Evolutionary conservation across 2,113 vertebrate species (phyloP).

Genomic region (Orthonyx spaldingii): DNA sequence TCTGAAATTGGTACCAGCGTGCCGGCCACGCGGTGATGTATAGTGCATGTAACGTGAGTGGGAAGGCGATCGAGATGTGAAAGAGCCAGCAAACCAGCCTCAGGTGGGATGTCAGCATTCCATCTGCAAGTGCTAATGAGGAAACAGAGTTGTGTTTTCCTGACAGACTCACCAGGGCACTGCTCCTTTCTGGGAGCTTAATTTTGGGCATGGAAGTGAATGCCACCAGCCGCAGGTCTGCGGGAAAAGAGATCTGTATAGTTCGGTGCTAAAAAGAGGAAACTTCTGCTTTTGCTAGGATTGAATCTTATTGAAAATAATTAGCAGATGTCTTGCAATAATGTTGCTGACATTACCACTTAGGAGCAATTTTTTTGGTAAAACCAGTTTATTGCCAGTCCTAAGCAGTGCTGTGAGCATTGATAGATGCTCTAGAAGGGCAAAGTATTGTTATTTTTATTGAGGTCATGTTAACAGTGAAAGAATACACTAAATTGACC

Average conservation of each 20-base stretch:
- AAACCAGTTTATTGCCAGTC: neutral
- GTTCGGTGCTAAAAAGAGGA: neutral
- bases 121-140: neutral
- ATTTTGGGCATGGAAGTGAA: neutral
- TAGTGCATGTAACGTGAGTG: neutral
- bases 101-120: neutral
- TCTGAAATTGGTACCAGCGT: neutral
- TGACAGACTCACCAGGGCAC: neutral
- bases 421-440: neutral
- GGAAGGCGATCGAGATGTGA: neutral
- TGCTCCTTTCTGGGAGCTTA: neutral
- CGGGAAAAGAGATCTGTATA: neutral
- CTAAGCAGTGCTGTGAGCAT: neutral
- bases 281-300: neutral
- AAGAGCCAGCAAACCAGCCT: slow-evolving; percentile 1
- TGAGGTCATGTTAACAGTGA: neutral
- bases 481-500: neutral
- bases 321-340: neutral
- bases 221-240: neutral
- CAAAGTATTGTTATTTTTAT: neutral
- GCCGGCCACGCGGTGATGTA: neutral
- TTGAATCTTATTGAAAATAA: neutral
- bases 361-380: neutral
- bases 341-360: neutral
- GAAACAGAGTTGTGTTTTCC: neutral